phyloP scores from a whole-genome alignment of 2,888 invertebrate species.

The Strigamia transsilvanica region DNA sequence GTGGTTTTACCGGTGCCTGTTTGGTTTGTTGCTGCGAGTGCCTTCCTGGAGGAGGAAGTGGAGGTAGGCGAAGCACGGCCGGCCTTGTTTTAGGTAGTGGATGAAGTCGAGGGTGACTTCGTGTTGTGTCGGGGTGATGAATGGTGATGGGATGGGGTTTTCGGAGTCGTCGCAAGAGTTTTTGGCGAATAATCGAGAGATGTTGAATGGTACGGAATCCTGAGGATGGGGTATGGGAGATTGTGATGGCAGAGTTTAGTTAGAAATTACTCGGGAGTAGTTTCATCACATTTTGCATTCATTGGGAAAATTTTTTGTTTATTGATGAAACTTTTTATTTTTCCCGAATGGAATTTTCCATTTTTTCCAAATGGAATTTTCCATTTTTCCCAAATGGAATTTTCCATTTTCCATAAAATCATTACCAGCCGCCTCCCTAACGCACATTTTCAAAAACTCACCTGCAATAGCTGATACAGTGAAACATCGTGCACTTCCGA shows the following conservation, averaged over 20 bases:
- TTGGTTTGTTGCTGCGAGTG: background rate
- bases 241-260: too few species aligned
- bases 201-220: background rate
- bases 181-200: background rate
- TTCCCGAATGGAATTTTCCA: too few species aligned
- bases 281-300: too few species aligned
- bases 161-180: background rate
- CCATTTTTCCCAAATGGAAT: too few species aligned
- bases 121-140: background rate
- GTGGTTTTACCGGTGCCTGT: background rate
- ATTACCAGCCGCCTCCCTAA: too few species aligned
- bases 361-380: too few species aligned
- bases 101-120: conserved; percentile 38
- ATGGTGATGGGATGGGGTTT: background rate
- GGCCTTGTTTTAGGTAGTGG: conserved; percentile 52
- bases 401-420: too few species aligned
- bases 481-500: background rate
- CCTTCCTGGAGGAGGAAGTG: conserved; percentile 40
- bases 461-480: conserved; percentile 2
- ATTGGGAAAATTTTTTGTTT: too few species aligned
- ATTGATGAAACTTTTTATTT: too few species aligned
- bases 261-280: too few species aligned
- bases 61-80: conserved; percentile 53
- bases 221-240: background rate
- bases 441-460: too few species aligned